Evolutionary conservation across 2,888 invertebrate genomes (phyloP), one percentile per base, ranked within the genome.

Genomic region (Dicranocentrus wangi): DNA sequence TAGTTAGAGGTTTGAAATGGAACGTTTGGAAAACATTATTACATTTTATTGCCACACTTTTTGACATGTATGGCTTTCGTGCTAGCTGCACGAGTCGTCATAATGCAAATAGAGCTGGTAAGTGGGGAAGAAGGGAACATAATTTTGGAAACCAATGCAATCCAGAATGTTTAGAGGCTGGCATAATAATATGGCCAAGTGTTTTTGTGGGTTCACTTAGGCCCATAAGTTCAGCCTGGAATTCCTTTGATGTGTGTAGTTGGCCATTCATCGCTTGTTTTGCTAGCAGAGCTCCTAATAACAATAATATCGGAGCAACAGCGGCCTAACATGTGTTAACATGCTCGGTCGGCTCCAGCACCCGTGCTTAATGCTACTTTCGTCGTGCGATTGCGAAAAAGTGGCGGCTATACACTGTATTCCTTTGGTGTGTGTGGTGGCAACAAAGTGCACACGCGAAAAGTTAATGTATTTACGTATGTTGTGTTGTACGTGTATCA

Each of bases 11-110:
- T 68, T 68, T 68, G 68, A 51, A 68, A 68, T 51, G 68, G 47
- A 68, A 68, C 10, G 43, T 51, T 68, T 19, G 13, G 47, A 15
- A 60, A 58, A 68, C 76, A 76, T 68, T 66, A 76, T 68, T 76
- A 68, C 68, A 66, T 68, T 76, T 76, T 76, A 76, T 76, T 76
- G 76, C 66, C 58, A 76, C 76, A 58, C 68, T 68, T 58, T 68
- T 58, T 76, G 68, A 76, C 76, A 65, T 55, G 58, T 28, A 25
- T 53, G 23, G 21, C 13, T 25, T 66, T 21, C 19, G 5, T 32
- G 32, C 10, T 3, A 32, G 10, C 3, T 19, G 58, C 58, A 58
- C 5, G 23, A 15, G 10, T 7, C 13, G 7, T 13, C 47, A 47
- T n/a, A 47, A 47, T 47, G 47, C n/a, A 47, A 47, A 17, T 13